A percentile compares a stretch with the other conserved stretches of the same genome.
phyloP scores from a whole-genome alignment of 2,888 invertebrate genomes.

The Germaria angustata region DNA sequence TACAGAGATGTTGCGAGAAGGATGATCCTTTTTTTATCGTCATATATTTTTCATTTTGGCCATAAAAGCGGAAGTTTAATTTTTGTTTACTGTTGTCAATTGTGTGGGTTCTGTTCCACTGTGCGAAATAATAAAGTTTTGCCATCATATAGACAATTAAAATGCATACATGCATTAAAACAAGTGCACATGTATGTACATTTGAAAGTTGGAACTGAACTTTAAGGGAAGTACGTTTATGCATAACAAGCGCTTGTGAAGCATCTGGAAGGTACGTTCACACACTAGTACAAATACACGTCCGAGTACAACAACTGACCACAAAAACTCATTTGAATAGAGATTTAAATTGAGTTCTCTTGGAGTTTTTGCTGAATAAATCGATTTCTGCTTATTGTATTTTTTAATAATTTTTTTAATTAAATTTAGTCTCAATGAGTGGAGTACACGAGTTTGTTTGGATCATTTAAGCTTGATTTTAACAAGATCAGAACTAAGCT shows the following conservation, averaged over 20 bases:
- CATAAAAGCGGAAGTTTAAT: too few relatives aligned
- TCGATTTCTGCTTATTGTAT: conserved; percentile 12
- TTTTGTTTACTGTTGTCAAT: too few relatives aligned
- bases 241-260: not conserved
- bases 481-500: not conserved
- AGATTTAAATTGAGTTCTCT: conserved; percentile 21
- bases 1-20: too few relatives aligned
- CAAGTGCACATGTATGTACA: too few relatives aligned
- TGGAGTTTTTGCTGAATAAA: conserved; percentile 19
- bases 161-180: not conserved
- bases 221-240: conserved; percentile 14
- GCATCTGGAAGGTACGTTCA: not conserved
- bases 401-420: not conserved
- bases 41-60: too few relatives aligned
- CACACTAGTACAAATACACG: not conserved
- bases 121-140: not conserved
- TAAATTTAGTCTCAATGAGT: not conserved
- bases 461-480: conserved; percentile 16
- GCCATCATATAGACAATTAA: not conserved
- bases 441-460: not conserved
- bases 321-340: conserved; percentile 22
- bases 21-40: too few relatives aligned
- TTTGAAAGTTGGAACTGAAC: not conserved
- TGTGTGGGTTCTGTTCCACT: not conserved
- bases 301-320: not conserved